Percentiles rank a stretch among this genome's conserved stretches.
These are phyloP conservation scores for Conus betulinus DNA, from an alignment of 1,140 invertebrate genomes.

Conservation along the genomic window DNA sequence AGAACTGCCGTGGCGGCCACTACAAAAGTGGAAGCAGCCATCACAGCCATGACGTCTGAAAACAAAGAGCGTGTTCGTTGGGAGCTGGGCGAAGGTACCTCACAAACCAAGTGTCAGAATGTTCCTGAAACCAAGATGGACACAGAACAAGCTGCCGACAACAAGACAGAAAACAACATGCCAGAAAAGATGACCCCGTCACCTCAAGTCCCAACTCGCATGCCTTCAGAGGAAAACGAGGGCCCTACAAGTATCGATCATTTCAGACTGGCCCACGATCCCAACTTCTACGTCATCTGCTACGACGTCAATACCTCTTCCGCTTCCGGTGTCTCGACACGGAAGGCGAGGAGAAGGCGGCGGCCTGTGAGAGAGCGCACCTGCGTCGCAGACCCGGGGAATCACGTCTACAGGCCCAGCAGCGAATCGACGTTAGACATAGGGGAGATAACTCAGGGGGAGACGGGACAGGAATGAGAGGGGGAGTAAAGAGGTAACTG, in stretches of 20 bases:
- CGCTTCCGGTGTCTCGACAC: not conserved
- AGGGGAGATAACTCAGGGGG: not conserved
- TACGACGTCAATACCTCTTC: not conserved
- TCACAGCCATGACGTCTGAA: too few relatives aligned
- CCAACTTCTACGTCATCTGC: slow-evolving; percentile 12
- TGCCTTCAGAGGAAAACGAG: not conserved
- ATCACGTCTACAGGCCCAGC: not conserved
- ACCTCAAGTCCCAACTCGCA: not conserved
- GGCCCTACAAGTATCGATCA: not conserved
- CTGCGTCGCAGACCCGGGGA: not conserved
- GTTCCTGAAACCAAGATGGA: not conserved
- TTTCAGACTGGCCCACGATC: not conserved
- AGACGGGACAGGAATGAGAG: not conserved
- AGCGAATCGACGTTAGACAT: not conserved
- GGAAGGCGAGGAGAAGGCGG: not conserved
- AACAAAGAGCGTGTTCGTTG: too few relatives aligned
- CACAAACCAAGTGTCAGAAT: not conserved
- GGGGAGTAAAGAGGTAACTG: too few relatives aligned
- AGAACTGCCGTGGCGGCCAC: too few relatives aligned
- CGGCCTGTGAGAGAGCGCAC: not conserved
- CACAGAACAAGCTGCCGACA: not conserved
- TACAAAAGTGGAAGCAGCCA: too few relatives aligned
- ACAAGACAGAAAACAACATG: not conserved
- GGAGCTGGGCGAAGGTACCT: too few relatives aligned
- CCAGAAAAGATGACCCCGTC: not conserved